Percentiles rank a stretch among this genome's conserved stretches.
Conservation (phyloP, 2,888 invertebrate species). For the Ophioninae sp. region DNA sequence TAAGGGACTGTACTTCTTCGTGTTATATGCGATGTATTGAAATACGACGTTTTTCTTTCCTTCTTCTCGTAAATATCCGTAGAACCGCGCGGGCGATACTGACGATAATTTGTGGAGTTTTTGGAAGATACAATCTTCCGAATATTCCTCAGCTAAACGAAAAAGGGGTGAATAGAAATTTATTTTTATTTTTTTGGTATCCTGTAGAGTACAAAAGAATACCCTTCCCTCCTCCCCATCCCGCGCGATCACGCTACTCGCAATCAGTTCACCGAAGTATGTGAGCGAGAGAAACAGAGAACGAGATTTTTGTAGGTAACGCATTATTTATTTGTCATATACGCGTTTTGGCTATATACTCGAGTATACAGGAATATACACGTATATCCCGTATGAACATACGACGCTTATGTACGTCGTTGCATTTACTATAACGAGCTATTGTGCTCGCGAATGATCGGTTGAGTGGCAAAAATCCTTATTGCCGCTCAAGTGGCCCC, state of each 20-base stretch:
- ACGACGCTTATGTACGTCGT: slow-evolving; percentile 12
- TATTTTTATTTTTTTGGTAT: slow-evolving; percentile 36
- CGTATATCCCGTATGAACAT: slow-evolving; percentile 38
- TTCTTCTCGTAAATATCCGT: slow-evolving; percentile 28
- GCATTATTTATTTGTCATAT: slow-evolving; percentile 64
- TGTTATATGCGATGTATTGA: slow-evolving; percentile 66
- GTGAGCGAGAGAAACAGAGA: slow-evolving; percentile 46
- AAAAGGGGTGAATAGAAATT: slow-evolving; percentile 44
- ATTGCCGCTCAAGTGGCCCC: slow-evolving; percentile 60
- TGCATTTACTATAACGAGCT: slow-evolving; percentile 48
- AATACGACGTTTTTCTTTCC: slow-evolving; percentile 54
- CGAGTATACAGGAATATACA: slow-evolving; percentile 31
- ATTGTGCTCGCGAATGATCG: slow-evolving; percentile 63
- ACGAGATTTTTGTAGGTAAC: slow-evolving; percentile 60
- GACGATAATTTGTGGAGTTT: slow-evolving; percentile 31
- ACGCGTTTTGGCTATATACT: slow-evolving; percentile 39
- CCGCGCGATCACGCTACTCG: slow-evolving; percentile 18
- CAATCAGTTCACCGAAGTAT: slow-evolving; percentile 37
- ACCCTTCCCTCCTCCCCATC: neutral
- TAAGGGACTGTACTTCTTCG: slow-evolving; percentile 55
- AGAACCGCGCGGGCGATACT: slow-evolving; percentile 25
- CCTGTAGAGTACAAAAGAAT: slow-evolving; percentile 1
- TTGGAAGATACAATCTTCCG: slow-evolving; percentile 20
- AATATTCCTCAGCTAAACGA: slow-evolving; percentile 26
- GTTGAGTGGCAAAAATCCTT: slow-evolving; percentile 58